These are phyloP conservation scores for Eupithecia subfuscata DNA, from an alignment of 2,888 invertebrate genomes.

Conservation along the genomic window DNA sequence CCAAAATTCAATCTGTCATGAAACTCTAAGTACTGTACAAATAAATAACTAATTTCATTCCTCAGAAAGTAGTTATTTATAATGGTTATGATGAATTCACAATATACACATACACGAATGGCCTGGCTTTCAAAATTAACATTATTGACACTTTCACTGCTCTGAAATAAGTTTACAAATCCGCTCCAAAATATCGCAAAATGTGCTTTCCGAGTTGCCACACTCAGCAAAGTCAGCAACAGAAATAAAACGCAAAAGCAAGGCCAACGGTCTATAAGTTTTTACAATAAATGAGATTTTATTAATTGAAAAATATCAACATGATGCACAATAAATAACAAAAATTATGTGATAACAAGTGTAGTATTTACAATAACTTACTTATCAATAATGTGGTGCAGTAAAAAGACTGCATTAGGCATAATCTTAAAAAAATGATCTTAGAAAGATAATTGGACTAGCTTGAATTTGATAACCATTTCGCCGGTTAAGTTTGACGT, in stretches of 20 bases:
- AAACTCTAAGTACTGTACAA: constrained; percentile 1
- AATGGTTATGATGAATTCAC: constrained; percentile 17
- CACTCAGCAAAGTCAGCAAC: neutral
- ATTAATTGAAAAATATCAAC: constrained; percentile 35
- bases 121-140: constrained; percentile 1
- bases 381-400: constrained; percentile 52
- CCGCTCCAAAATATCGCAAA: neutral
- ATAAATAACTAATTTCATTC: constrained; percentile 11
- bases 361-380: constrained; percentile 58
- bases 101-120: constrained; percentile 18
- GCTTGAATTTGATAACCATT: neutral
- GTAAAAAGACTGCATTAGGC: constrained; percentile 15
- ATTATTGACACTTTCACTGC: neutral
- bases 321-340: constrained; percentile 67
- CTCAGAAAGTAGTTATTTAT: constrained; percentile 20
- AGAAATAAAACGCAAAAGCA: neutral
- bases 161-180: neutral
- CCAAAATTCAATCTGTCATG: neutral
- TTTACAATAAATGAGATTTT: constrained; percentile 3
- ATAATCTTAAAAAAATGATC: neutral
- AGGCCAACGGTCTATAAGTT: neutral
- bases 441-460: neutral
- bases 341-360: constrained; percentile 58
- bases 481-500: neutral
- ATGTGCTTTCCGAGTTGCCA: neutral